Base-by-base conservation (phyloP, 1,140 invertebrate species). In the Scaptomyza montana region DNA sequence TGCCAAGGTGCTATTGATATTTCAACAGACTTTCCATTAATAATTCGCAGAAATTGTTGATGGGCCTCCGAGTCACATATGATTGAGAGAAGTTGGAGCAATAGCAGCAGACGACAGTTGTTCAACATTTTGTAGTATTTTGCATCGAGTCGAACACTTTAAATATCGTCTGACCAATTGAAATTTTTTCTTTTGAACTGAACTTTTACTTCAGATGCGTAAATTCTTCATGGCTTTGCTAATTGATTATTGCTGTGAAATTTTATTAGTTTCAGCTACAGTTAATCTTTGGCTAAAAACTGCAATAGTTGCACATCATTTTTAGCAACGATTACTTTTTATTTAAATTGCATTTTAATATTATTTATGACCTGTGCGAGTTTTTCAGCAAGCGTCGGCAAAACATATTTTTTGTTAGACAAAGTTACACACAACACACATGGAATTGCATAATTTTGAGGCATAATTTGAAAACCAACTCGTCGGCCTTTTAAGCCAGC, bases 361-460 rank as follows among this genome's bases (percentile, higher is more conserved):
- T 74, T 79, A 76, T 84, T 84, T 84, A 84, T 84, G 63, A 65
- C 46, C 54, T 36, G 8, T 1, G 9, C 16, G 36, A 10, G 49
- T 60, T 78, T 79, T 54, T 78, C 7, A 5, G 80, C 63, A 43
- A 59, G 62, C 59, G 49, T 36, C 21, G 33, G 77, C 80, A 65
- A 68, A 80, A 80, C 60, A 68, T 56, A 49, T 53, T 67, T 66
- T 65, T 54, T 65, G 43, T 47, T 63, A 47, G 69, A 13, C 33
- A 33, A 68, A 73, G 45, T 57, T 63, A 50, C 61, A 78, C 66
- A 66, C 80, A 84, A 50, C 61, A 78, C 66, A 66, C 80, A 84
- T 84, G 80, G 57, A 82, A 79, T 77, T 54, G 80, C 80, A 84
- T 84, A 84, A 84, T 84, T 79, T 84, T 21, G 45, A 61, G 59